A percentile compares a stretch with the other conserved stretches of the same genome.
phyloP scores from a whole-genome alignment of 2,113 vertebrate genomes.

The Phasianus colchicus region DNA sequence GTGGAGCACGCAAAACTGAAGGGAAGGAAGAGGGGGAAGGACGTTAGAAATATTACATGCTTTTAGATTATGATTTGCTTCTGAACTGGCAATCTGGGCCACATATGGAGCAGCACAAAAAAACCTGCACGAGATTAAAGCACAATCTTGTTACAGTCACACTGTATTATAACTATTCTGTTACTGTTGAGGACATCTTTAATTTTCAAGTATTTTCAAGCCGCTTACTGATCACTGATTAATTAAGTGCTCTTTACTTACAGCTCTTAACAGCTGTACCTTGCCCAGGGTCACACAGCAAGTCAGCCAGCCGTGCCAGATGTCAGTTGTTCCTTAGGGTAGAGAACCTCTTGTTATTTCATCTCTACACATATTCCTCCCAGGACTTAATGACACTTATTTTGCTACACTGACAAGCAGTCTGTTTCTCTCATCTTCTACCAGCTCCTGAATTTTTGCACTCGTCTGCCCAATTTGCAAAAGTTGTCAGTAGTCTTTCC shows the following conservation, averaged over 20 bases:
- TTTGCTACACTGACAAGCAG: not conserved
- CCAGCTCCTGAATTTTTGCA: not conserved
- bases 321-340: not conserved
- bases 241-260: not conserved
- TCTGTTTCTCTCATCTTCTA: fast-evolving
- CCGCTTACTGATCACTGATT: not conserved
- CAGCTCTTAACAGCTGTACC: not conserved
- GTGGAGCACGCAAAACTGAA: not conserved
- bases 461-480: not conserved
- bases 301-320: not conserved
- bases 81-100: not conserved
- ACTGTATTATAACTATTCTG: not conserved
- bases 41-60: not conserved
- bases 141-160: not conserved
- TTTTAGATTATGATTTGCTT: not conserved
- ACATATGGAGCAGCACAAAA: not conserved
- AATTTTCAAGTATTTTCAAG: not conserved
- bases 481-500: not conserved
- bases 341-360: not conserved
- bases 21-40: not conserved
- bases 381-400: not conserved
- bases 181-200: not conserved
- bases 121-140: not conserved
- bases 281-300: not conserved
- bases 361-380: not conserved